These are phyloP conservation scores for Tetragonisca angustula DNA, from an alignment of 2,888 invertebrate genomes.

Conservation along the genomic window DNA sequence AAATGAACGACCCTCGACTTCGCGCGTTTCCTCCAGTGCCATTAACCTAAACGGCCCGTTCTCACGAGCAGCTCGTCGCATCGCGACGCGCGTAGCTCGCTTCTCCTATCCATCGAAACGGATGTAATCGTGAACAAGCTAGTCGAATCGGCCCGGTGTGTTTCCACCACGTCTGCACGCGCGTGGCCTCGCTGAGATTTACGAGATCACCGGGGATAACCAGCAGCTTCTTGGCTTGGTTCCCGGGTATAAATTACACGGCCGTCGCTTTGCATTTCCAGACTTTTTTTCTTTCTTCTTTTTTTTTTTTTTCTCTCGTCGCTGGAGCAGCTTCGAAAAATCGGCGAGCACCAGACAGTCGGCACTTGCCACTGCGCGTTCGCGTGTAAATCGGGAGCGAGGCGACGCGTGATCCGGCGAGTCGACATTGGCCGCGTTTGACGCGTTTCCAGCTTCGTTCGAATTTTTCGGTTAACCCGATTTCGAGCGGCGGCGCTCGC, in stretches of 20 bases:
- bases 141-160: not conserved
- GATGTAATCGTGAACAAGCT: conserved; percentile 24
- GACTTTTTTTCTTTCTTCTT: too few relatives aligned
- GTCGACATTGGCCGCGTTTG: not conserved
- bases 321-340: not conserved
- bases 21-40: conserved; percentile 72
- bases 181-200: conserved; percentile 18
- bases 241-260: conserved; percentile 58
- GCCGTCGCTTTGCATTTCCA: conserved; percentile 46
- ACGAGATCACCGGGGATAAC: conserved; percentile 36
- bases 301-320: conserved; percentile 23
- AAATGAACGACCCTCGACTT: conserved; percentile 52
- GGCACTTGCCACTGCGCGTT: not conserved
- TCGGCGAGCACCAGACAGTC: not conserved
- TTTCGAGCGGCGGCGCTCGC: not conserved
- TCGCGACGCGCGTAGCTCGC: not conserved
- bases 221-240: conserved; percentile 41
- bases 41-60: conserved; percentile 75
- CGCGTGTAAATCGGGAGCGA: not conserved
- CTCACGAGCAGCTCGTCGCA: conserved; percentile 76
- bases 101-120: conserved; percentile 13
- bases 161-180: not conserved
- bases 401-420: not conserved
- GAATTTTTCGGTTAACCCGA: conserved; percentile 37
- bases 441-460: not conserved